Evolutionary conservation across 2,888 invertebrate species (phyloP).

Genomic region (Diarsia brunnea): DNA sequence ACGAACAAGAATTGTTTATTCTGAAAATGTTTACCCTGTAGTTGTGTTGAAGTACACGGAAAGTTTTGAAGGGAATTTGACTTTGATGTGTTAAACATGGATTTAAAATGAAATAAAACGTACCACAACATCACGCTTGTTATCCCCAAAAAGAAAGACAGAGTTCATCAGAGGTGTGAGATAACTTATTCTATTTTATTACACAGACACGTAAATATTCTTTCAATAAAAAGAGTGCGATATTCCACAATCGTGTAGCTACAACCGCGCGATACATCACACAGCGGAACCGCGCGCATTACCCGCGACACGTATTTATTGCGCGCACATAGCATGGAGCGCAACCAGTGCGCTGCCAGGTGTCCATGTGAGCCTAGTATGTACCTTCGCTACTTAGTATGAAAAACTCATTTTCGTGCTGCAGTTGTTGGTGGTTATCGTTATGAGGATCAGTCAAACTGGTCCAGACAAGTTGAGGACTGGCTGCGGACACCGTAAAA

Average conservation of each 20-base stretch:
- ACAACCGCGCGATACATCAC: conserved; percentile 1
- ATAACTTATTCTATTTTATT: no score
- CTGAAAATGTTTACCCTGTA: background rate
- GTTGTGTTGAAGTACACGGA: background rate
- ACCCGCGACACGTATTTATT: conserved; percentile 7
- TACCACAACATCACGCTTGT: background rate
- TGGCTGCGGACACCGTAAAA: background rate
- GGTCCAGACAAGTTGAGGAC: background rate
- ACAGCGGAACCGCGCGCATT: background rate
- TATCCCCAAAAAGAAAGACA: background rate
- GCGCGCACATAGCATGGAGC: background rate
- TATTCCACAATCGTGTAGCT: background rate
- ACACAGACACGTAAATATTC: background rate
- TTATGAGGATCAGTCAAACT: background rate
- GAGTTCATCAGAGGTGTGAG: no score
- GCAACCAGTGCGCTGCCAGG: conserved; percentile 13
- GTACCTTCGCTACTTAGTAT: background rate
- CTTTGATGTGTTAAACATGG: background rate
- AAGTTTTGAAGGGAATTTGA: background rate
- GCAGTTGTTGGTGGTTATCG: background rate
- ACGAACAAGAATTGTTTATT: background rate
- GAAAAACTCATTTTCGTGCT: background rate
- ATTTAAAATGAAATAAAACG: background rate
- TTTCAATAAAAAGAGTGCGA: background rate
- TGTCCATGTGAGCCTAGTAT: background rate